Conservation (phyloP, 2,113 vertebrate genomes). For the Phoenicopterus ruber region DNA sequence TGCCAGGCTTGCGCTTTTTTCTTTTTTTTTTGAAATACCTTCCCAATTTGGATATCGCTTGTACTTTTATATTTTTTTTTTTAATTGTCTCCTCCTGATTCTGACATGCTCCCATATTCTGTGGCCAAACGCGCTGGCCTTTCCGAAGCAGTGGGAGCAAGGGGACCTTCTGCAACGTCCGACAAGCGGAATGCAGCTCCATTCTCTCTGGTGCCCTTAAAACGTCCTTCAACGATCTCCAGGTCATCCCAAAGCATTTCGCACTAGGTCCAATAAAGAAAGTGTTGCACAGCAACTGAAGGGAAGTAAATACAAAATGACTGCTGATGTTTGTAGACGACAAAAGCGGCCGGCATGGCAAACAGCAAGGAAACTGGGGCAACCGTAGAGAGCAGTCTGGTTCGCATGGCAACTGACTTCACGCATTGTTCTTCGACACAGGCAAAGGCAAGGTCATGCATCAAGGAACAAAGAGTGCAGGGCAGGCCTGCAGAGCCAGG, state of each 20-base stretch:
- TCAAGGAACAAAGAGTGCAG: not conserved
- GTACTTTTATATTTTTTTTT: not conserved
- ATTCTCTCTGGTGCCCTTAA: not conserved
- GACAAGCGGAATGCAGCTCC: not conserved
- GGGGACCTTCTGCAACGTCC: not conserved
- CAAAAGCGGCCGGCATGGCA: accelerated
- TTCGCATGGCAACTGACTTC: not conserved
- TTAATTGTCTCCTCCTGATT: not conserved
- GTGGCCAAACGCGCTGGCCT: not conserved
- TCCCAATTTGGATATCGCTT: not conserved
- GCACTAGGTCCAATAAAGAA: not conserved
- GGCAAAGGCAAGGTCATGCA: not conserved
- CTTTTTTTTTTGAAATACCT: not conserved
- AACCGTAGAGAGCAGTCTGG: not conserved
- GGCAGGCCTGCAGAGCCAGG: not conserved
- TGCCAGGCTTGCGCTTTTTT: not conserved
- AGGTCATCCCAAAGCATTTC: not conserved
- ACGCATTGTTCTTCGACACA: not conserved
- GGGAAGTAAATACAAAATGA: not conserved
- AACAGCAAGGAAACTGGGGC: not conserved
- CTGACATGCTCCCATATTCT: not conserved
- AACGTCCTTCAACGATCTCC: not conserved
- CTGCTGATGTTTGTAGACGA: not conserved
- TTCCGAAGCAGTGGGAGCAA: not conserved
- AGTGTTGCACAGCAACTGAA: not conserved